phyloP scores from a whole-genome alignment of 2,113 vertebrate species.

The Pleuronectes platessa region DNA sequence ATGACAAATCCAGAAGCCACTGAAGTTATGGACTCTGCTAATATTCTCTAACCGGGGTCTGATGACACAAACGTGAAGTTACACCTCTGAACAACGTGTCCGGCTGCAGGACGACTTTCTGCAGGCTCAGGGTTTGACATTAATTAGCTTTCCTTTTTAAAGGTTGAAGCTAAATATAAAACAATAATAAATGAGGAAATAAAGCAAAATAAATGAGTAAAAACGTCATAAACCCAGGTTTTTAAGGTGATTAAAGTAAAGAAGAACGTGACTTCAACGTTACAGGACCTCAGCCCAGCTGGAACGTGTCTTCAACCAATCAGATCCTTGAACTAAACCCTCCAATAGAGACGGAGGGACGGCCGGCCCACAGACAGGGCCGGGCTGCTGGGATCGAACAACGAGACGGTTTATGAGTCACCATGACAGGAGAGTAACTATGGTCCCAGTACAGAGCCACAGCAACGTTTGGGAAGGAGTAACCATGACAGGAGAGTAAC shows the following conservation, averaged over 20 bases:
- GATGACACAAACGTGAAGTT: too few relatives aligned
- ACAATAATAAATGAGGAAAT: background rate
- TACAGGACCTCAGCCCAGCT: constrained; percentile 9
- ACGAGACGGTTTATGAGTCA: constrained; percentile 68
- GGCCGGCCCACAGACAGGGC: constrained; percentile 40
- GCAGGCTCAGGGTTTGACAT: too few relatives aligned
- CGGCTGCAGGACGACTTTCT: too few relatives aligned
- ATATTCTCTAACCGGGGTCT: too few relatives aligned
- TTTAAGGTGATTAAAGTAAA: background rate
- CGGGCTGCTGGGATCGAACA: constrained; percentile 60
- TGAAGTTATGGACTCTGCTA: too few relatives aligned
- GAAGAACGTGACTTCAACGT: background rate
- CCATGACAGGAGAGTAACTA: constrained; percentile 30
- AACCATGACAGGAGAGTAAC: constrained; percentile 73
- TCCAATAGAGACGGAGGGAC: constrained; percentile 30
- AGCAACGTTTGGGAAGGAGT: constrained; percentile 72
- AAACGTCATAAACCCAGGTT: background rate
- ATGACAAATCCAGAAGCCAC: too few relatives aligned
- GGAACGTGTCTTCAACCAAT: constrained; percentile 42
- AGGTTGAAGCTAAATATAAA: too few relatives aligned
- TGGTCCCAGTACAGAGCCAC: constrained; percentile 62
- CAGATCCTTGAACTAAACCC: constrained; percentile 26
- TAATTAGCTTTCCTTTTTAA: too few relatives aligned
- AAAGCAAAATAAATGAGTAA: background rate
- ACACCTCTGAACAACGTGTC: too few relatives aligned